These are phyloP conservation scores for Mesocricetus auratus DNA, from an alignment of 2,113 vertebrate species.

Conservation along the genomic window DNA sequence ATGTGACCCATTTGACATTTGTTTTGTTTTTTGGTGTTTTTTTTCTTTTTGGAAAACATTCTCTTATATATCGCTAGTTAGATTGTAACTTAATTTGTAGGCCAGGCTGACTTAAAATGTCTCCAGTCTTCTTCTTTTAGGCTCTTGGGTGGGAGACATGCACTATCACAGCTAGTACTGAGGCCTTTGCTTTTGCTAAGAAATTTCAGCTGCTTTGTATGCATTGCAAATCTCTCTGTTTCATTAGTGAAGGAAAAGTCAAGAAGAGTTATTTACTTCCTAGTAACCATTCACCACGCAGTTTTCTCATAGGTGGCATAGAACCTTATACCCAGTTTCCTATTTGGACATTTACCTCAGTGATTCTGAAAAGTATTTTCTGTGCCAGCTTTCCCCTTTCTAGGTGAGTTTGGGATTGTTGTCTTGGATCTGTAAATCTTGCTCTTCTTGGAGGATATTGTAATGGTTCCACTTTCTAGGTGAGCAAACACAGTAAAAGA, in stretches of 20 bases:
- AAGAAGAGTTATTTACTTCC: conserved; percentile 23
- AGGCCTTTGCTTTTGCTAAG: neutral
- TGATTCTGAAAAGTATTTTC: neutral
- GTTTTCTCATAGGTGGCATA: neutral
- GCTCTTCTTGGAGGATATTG: neutral
- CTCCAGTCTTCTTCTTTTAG: neutral
- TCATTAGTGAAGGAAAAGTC: neutral
- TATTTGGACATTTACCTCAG: neutral
- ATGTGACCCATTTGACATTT: neutral
- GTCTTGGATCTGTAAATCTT: neutral
- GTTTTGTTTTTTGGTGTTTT: neutral
- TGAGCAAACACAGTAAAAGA: neutral
- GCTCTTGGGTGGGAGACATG: neutral
- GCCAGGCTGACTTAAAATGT: neutral
- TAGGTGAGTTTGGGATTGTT: neutral
- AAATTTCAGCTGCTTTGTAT: neutral
- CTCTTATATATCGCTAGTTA: too few species aligned
- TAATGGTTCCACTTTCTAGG: neutral
- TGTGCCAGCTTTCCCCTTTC: neutral
- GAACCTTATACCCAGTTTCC: neutral
- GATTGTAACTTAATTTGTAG: neutral
- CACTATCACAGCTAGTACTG: neutral
- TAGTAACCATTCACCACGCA: neutral
- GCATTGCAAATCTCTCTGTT: neutral
- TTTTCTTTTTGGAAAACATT: neutral